phyloP scores from a whole-genome alignment of 2,888 invertebrate species.

The Agrilus mali region DNA sequence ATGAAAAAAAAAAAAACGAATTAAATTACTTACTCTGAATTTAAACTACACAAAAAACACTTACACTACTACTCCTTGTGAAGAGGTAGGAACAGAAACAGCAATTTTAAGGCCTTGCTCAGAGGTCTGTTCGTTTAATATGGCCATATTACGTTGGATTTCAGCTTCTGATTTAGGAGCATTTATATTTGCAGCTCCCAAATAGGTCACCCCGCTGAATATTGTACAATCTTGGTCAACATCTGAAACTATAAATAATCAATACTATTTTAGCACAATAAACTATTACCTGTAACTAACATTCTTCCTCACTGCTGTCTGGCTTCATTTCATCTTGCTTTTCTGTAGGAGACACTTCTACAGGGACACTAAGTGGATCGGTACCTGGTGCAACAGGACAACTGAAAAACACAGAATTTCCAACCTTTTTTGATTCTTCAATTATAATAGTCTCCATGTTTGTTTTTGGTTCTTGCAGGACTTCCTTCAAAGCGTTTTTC shows the following conservation, averaged over 20 bases:
- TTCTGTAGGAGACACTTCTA: slow-evolving; percentile 37
- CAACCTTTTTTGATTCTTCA: slow-evolving; percentile 33
- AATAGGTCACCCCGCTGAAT: slow-evolving; percentile 85
- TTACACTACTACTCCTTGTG: slow-evolving; percentile 89
- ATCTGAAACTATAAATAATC: slow-evolving; percentile 48
- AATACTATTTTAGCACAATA: not conserved
- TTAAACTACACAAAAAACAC: slow-evolving; percentile 26
- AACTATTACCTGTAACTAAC: slow-evolving; percentile 30
- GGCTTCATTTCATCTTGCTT: slow-evolving; percentile 74
- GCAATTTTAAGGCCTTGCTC: slow-evolving; percentile 74
- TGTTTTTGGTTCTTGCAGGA: slow-evolving; percentile 28
- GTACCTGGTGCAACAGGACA: slow-evolving; percentile 26
- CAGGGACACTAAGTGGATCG: slow-evolving; percentile 21
- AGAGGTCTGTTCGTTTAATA: slow-evolving; percentile 68
- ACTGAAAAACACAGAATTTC: slow-evolving; percentile 40
- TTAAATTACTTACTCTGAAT: slow-evolving; percentile 1
- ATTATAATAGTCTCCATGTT: slow-evolving; percentile 20
- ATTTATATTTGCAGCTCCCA: slow-evolving; percentile 83
- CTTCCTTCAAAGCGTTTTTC: slow-evolving; percentile 47
- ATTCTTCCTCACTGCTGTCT: slow-evolving; percentile 63
- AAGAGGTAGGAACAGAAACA: slow-evolving; percentile 83
- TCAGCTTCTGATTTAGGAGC: slow-evolving; percentile 87
- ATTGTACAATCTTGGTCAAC: slow-evolving; percentile 82
- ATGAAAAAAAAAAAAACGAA: slow-evolving; percentile 7
- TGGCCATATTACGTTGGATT: slow-evolving; percentile 86